Evolutionary conservation across 2,888 invertebrate genomes (phyloP).

Genomic region (Hypselothyrea guttata): DNA sequence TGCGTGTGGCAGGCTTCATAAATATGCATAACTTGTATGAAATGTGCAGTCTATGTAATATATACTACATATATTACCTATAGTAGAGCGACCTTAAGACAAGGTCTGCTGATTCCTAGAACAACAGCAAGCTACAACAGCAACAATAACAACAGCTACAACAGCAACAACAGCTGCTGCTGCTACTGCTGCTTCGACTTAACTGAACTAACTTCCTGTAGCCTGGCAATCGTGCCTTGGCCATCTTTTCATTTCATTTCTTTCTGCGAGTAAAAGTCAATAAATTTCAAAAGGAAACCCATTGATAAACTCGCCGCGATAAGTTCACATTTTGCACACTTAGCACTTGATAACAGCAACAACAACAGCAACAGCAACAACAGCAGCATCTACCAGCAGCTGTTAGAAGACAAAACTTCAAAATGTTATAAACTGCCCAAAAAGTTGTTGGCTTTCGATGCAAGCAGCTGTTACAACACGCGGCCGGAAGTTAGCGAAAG

Average conservation of each 20-base stretch:
- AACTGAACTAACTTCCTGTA: conserved; percentile 46
- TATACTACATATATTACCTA: conserved; percentile 5
- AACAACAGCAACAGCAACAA: conserved; percentile 1
- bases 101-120: conserved; percentile 55
- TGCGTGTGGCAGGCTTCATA: conserved; percentile 30
- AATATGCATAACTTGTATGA: conserved; percentile 42
- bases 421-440: background rate
- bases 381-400: conserved; percentile 28
- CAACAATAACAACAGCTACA: conserved; percentile 5
- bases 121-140: conserved; percentile 12
- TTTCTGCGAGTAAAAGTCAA: conserved; percentile 66
- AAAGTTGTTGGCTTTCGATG: conserved; percentile 27
- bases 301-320: conserved; percentile 66
- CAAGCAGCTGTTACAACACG: conserved; percentile 72
- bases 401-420: conserved; percentile 43
- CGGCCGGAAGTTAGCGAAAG: conserved; percentile 73
- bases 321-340: conserved; percentile 50
- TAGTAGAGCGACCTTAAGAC: conserved; percentile 50
- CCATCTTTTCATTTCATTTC: conserved; percentile 49
- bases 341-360: conserved; percentile 54
- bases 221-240: conserved; percentile 31
- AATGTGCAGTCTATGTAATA: too few species aligned
- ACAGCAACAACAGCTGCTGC: conserved; percentile 23
- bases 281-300: conserved; percentile 69
- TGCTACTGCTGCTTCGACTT: conserved; percentile 5